These are phyloP conservation scores for Pachypanchax playfairii DNA, from an alignment of 2,113 vertebrate genomes.

Conservation along the genomic window DNA sequence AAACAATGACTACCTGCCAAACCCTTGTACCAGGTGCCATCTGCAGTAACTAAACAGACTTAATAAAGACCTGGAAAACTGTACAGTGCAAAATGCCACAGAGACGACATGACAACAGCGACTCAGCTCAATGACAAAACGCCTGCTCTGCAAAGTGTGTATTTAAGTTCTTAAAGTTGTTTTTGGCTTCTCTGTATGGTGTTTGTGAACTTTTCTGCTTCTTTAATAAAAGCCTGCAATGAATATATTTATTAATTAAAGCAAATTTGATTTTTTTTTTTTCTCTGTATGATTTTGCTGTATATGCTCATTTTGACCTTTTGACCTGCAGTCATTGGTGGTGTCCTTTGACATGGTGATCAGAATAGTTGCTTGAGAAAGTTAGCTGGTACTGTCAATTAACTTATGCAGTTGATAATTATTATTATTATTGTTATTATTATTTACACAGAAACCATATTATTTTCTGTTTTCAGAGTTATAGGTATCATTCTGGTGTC, in stretches of 20 bases:
- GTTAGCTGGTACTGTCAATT: slow-evolving; percentile 50
- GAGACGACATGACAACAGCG: slow-evolving; percentile 36
- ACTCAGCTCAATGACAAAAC: slow-evolving; percentile 40
- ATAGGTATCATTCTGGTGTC: slow-evolving; percentile 48
- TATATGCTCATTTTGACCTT: slow-evolving; percentile 58
- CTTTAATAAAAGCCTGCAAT: slow-evolving; percentile 49
- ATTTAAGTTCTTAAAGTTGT: slow-evolving; percentile 28
- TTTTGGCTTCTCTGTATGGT: slow-evolving; percentile 52
- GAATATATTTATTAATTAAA: slow-evolving; percentile 54
- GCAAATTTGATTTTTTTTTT: slow-evolving; percentile 23
- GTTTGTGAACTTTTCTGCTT: slow-evolving; percentile 62
- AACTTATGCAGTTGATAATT: slow-evolving; percentile 53
- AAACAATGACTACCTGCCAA: slow-evolving; percentile 63
- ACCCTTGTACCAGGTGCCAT: slow-evolving; percentile 54
- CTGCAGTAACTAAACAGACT: slow-evolving; percentile 11
- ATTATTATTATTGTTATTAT: slow-evolving; percentile 14
- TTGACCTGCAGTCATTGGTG: slow-evolving; percentile 64
- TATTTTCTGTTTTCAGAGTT: slow-evolving; percentile 26
- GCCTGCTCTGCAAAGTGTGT: slow-evolving; percentile 50
- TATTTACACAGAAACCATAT: slow-evolving; percentile 33
- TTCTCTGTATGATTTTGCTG: slow-evolving; percentile 64
- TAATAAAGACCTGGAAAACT: slow-evolving; percentile 56
- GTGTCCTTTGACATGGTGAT: slow-evolving; percentile 61
- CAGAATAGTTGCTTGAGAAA: slow-evolving; percentile 49
- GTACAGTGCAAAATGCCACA: slow-evolving; percentile 53